Percentiles rank a stretch among this genome's conserved stretches.
phyloP scores from a whole-genome alignment of 2,888 invertebrate species.

The Tachina grossa region DNA sequence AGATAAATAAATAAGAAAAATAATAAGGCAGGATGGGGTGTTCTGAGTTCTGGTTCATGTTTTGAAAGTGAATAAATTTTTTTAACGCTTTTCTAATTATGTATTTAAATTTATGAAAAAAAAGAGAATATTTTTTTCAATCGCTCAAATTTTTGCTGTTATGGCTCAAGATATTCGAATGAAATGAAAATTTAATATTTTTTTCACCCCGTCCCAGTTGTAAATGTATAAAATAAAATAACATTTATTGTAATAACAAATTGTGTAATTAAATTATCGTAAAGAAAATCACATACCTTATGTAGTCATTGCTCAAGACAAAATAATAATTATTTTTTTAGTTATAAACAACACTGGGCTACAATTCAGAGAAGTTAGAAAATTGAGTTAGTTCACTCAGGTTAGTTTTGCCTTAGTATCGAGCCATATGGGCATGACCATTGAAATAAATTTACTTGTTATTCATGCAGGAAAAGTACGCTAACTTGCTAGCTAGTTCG shows the following conservation, averaged over 20 bases:
- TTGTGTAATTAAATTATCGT: slow-evolving; percentile 23
- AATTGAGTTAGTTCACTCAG: too few relatives aligned
- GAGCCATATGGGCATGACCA: too few relatives aligned
- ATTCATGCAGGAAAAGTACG: too few relatives aligned
- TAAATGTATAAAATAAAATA: slow-evolving; percentile 35
- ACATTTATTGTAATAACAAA: slow-evolving; percentile 37
- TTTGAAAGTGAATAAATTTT: too few relatives aligned
- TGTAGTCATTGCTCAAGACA: slow-evolving; percentile 39
- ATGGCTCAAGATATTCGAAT: too few relatives aligned
- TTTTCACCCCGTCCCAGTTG: slow-evolving; percentile 33
- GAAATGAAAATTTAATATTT: not conserved
- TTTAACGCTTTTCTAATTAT: too few relatives aligned
- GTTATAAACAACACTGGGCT: slow-evolving; percentile 12
- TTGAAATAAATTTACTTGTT: too few relatives aligned
- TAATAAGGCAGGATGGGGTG: slow-evolving; percentile 40
- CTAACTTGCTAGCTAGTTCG: too few relatives aligned
- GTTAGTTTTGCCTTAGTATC: not conserved
- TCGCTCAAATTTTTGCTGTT: too few relatives aligned
- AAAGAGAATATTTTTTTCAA: too few relatives aligned
- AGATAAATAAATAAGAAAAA: slow-evolving; percentile 25
- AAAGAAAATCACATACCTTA: slow-evolving; percentile 51
- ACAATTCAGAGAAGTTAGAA: not conserved
- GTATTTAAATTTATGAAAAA: too few relatives aligned
- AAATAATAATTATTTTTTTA: slow-evolving; percentile 37
- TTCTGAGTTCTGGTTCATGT: not conserved